Base-by-base conservation (phyloP, 2,888 invertebrate genomes). In the Protodeltote pygarga region DNA sequence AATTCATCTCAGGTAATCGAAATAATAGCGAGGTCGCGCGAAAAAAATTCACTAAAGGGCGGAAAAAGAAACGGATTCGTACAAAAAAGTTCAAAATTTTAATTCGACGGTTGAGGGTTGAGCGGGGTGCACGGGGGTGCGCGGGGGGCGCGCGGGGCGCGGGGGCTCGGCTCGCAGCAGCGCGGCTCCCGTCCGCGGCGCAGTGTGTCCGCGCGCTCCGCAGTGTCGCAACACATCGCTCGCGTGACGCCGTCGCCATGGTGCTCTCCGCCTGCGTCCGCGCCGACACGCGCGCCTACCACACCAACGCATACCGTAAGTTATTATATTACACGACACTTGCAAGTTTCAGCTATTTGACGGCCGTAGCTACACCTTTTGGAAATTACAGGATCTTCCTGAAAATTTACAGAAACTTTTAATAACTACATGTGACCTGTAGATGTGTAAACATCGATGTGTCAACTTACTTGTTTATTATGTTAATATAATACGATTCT, bases 41-140 rank as follows among this genome's bases (percentile, higher is more conserved):
- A 87, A 92, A 92, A 92, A 92, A 92, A 91, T 81, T 86, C 89
- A 89, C 89, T 84, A 89, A 58, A 87, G 89, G 90, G 90, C 84
- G 89, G 88, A 89, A 92, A 87, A 91, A 92, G 90, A 86, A 90
- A 89, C 89, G 88, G 89, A 91, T 90, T 92, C 78, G 71, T 61
- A 85, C 74, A 90, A 91, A 91, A 89, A 91, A 89, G 85, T 85
- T 72, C 41, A 77, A 84, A 83, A 79, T 75, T 87, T 85, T 83
- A 88, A 91, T 90, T 88, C 87, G 80, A 73, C 77, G 78, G 81
- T 79, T 73, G 81, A 70, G 72, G 75, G 74, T 73, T 54, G 72
- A 33, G 66, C 65, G 77, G 70, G 69, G 58, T 42, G 57, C 24
- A 42, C 19, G 42, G 27, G 41, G 53, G 17, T 47, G 47, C 16